Base-by-base conservation (phyloP, 2,113 vertebrate genomes). In the Lophius piscatorius region DNA sequence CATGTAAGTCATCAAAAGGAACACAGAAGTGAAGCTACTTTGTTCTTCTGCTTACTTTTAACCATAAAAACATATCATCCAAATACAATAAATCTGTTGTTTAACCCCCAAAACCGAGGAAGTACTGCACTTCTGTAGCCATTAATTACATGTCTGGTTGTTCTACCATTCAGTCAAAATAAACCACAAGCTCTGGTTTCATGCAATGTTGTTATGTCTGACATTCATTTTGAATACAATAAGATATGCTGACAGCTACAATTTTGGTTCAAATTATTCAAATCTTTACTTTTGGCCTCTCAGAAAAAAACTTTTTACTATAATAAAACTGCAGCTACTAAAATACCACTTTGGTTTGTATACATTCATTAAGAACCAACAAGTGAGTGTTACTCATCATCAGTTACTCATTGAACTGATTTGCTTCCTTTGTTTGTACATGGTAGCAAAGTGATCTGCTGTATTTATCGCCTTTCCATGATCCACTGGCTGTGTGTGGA, bases 401-500 rank as follows among this genome's bases (percentile, higher is more conserved):
- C 76, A 44, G 87, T 87, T 88, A 87, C 83, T 87, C 66, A 90
- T 86, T 90, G 81, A 88, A 63, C 77, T 29, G 64, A 67, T 74
- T 72, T 73, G 55, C 16, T 21, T 72, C 61, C 51, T 63, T 74
- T 87, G 63, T 84, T 86, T 82, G 74, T 73, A 69, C 80, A 67
- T 63, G 63, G 80, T 70, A 74, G 81, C 77, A 76, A 80, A 76
- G 83, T 64, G 56, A 79, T 79, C 63, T 5, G 38, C 58, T 68
- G 51, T 38, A 47, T 89, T 89, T 89, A 89, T 83, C 72, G 83
- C 78, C 67, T 90, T 91, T 91, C 87, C 89, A 87, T 82, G 73
- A 89, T 85, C 64, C 49, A 36, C 16, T 54, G 62, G 50, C 50
- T 28, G 44, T 75, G 76, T 61, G 52, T 61, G 46, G n/a, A 26